Percentiles rank a stretch among this genome's conserved stretches.
phyloP scores from a whole-genome alignment of 2,113 vertebrate species.

The Zosterops lateralis region DNA sequence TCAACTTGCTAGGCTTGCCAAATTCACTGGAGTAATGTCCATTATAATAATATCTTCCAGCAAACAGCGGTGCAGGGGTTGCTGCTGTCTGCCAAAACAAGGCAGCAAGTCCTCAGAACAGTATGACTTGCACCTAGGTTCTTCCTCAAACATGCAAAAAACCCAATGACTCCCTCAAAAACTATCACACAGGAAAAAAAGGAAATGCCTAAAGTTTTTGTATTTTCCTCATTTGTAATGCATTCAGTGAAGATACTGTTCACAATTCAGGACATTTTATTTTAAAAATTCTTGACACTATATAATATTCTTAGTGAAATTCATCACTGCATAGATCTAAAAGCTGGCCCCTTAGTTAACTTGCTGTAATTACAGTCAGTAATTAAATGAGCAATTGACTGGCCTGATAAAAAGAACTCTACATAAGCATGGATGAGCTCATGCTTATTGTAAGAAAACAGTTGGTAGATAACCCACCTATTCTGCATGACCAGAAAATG shows the following conservation, averaged over 20 bases:
- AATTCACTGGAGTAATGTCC: conserved; percentile 49
- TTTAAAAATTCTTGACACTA: neutral
- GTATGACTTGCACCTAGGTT: neutral
- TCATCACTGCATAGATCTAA: neutral
- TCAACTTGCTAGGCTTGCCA: conserved; percentile 43
- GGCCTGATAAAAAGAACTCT: neutral
- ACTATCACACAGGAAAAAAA: neutral
- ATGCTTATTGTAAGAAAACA: neutral
- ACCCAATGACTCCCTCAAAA: accelerated
- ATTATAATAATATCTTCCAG: conserved; percentile 60
- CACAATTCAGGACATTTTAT: neutral
- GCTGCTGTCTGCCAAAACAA: conserved; percentile 15
- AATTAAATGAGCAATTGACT: neutral
- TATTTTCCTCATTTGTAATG: neutral
- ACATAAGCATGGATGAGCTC: neutral
- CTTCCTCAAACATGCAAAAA: neutral
- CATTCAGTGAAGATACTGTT: neutral
- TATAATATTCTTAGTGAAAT: neutral
- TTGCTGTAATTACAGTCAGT: neutral
- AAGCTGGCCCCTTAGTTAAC: neutral
- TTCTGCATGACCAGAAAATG: neutral
- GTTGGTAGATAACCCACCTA: neutral
- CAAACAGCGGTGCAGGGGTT: conserved; percentile 4
- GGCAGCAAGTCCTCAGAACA: neutral
- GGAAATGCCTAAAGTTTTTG: neutral